These are phyloP conservation scores for Entomyzon cyanotis DNA, from an alignment of 2,113 vertebrate genomes.

Conservation along the genomic window DNA sequence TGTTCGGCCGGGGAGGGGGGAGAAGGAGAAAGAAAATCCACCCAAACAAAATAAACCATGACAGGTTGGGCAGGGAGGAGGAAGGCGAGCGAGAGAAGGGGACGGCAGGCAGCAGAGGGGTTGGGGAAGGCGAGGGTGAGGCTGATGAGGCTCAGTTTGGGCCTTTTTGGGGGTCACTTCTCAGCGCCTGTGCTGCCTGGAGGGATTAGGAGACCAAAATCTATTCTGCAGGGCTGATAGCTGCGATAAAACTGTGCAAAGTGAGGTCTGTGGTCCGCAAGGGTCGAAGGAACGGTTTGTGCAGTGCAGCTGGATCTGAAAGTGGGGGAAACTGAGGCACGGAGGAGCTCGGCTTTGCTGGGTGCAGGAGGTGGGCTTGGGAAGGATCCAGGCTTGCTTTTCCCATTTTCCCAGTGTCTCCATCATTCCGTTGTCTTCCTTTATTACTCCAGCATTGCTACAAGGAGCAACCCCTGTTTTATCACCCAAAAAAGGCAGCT, in stretches of 20 bases:
- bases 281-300: accelerated
- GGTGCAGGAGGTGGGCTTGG: accelerated
- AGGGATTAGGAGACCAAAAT: accelerated
- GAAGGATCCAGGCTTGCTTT: background rate
- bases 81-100: background rate
- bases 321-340: background rate
- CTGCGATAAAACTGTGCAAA: accelerated
- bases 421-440: background rate
- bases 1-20: constrained; percentile 7
- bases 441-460: background rate
- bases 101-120: background rate
- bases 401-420: background rate
- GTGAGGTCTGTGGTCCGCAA: accelerated
- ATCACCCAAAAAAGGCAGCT: background rate
- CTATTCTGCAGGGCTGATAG: accelerated
- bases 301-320: accelerated
- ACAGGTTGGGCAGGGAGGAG: constrained; percentile 26
- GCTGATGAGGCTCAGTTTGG: background rate
- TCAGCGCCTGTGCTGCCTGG: background rate
- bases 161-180: background rate
- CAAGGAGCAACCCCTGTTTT: background rate
- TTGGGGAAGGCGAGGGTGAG: background rate
- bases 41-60: constrained; percentile 63
- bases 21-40: constrained; percentile 27
- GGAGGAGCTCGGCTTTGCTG: background rate